Percentiles rank a stretch among this genome's conserved stretches.
phyloP scores from a whole-genome alignment of 2,888 invertebrate species.

The Drosophila yooni region DNA sequence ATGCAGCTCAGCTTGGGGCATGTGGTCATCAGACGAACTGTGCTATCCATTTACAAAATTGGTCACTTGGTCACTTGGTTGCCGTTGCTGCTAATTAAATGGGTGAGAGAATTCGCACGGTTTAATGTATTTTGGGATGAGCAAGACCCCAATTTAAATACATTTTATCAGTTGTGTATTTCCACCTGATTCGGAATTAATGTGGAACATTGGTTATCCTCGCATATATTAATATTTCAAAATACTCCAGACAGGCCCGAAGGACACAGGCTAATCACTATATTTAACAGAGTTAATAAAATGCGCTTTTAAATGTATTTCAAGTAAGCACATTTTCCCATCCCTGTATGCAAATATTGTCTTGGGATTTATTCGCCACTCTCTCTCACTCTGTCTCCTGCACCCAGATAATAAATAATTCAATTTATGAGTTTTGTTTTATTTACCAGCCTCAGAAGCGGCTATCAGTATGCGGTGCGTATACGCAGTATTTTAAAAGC shows the following conservation, averaged over 20 bases:
- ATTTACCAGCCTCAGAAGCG: constrained; percentile 22
- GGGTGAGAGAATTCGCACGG: constrained; percentile 8
- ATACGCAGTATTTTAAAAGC: constrained; percentile 34
- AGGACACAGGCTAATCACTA: constrained; percentile 33
- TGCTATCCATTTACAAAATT: constrained; percentile 31
- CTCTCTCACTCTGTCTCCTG: neutral
- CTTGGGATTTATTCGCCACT: constrained; percentile 19
- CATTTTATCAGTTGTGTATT: constrained; percentile 4
- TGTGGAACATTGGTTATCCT: neutral
- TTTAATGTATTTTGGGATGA: constrained; percentile 1
- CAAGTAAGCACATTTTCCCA: constrained; percentile 21
- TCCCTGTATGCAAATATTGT: constrained; percentile 3
- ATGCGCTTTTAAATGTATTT: constrained; percentile 45
- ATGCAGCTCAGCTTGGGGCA: constrained; percentile 10
- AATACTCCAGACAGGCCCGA: neutral
- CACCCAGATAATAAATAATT: constrained; percentile 27
- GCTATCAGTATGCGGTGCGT: constrained; percentile 33
- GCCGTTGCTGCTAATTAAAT: constrained; percentile 36
- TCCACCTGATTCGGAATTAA: neutral
- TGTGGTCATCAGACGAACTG: neutral
- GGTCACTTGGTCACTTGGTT: constrained; percentile 21
- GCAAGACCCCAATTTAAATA: neutral
- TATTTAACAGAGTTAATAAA: constrained; percentile 55
- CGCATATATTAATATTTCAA: constrained; percentile 27
- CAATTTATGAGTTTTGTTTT: constrained; percentile 59